Base-by-base conservation (phyloP, 2,888 invertebrate species). In the Oithona nana region DNA sequence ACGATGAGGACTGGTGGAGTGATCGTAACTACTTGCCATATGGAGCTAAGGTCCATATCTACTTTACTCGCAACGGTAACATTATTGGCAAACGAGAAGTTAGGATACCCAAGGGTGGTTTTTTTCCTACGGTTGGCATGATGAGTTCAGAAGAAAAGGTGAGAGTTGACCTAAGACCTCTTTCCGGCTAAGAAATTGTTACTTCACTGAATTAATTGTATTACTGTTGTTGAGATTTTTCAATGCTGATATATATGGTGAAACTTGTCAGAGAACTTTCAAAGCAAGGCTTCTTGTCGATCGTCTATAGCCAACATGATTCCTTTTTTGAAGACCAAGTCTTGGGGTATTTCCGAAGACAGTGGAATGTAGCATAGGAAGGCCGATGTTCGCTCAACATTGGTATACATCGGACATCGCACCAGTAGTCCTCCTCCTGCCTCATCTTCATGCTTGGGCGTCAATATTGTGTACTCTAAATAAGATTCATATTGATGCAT, bases 61-160 rank as follows among this genome's bases (percentile, higher is more conserved):
- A 77, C 68, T 78, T 77, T 67, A 76, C 77, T 51, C 69, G 76
- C 64, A 78, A 77, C 69, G 75, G 76, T 13, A 75, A 75, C 66
- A 72, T 74, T 31, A 71, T 78, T 52, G 77, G 78, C 1, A 71
- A 73, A 54, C 73, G 75, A 65, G 73, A 75, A 66, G 73, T 75
- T n/a, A 68, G 71, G 59, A 74, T 78, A 65, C 77, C 78, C 6
- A 73, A 73, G 66, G 77, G 77, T 57, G 78, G 77, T 1, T 77
- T 77, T 69, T 77, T 72, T 66, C 77, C 78, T 1, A 76, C 77
- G 6, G 71, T 77, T 20, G 77, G 77, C 65, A 76, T 77, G 77
- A 69, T 77, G 65, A 77, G 76, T 69, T 71, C 72, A 66, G 73
- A 74, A 66, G 78, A 77, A 69, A 75, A 75, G 66, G 77, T 78